Evolutionary conservation across 2,888 invertebrate species (phyloP).

Genomic region (Crossocerus cetratus): DNA sequence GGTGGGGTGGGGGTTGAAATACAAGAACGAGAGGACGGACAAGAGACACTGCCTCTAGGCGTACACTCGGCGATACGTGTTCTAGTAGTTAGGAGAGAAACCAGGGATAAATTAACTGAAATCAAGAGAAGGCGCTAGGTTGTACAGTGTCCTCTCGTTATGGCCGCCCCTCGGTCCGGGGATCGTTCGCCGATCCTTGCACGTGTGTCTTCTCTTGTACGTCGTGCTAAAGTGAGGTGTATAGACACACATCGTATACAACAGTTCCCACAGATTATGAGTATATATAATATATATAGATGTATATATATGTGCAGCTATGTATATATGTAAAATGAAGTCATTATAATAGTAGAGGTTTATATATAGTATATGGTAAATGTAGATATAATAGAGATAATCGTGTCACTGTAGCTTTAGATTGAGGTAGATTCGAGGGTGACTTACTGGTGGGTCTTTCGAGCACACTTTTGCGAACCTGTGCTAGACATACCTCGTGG

Average conservation of each 20-base stretch:
- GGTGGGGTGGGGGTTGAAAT: too few species aligned
- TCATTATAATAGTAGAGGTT: constrained; percentile 7
- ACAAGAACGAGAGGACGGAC: too few species aligned
- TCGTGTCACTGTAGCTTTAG: constrained; percentile 43
- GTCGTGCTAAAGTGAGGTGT: constrained; percentile 45
- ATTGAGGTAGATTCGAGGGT: constrained; percentile 60
- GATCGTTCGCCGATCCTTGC: constrained; percentile 53
- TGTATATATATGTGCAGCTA: constrained; percentile 20
- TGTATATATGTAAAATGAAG: constrained; percentile 14
- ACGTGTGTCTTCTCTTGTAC: constrained; percentile 46
- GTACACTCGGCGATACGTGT: constrained; percentile 21
- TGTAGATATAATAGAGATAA: constrained; percentile 29
- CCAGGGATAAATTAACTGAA: constrained; percentile 47
- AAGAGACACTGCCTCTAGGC: too few species aligned
- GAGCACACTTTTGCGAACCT: constrained; percentile 70
- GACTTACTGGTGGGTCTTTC: constrained; percentile 73
- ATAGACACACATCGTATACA: constrained; percentile 42
- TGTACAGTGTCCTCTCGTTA: constrained; percentile 46
- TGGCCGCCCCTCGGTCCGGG: constrained; percentile 49
- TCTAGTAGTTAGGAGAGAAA: constrained; percentile 33
- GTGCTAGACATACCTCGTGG: constrained; percentile 76
- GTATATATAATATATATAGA: constrained; percentile 9
- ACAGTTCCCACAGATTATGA: constrained; percentile 16
- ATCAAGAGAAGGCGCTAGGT: constrained; percentile 46
- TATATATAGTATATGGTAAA: constrained; percentile 6